Percentiles rank a stretch among this genome's conserved stretches.
Conservation (phyloP, 2,888 invertebrate genomes). For the Dicyrtomina minuta region DNA sequence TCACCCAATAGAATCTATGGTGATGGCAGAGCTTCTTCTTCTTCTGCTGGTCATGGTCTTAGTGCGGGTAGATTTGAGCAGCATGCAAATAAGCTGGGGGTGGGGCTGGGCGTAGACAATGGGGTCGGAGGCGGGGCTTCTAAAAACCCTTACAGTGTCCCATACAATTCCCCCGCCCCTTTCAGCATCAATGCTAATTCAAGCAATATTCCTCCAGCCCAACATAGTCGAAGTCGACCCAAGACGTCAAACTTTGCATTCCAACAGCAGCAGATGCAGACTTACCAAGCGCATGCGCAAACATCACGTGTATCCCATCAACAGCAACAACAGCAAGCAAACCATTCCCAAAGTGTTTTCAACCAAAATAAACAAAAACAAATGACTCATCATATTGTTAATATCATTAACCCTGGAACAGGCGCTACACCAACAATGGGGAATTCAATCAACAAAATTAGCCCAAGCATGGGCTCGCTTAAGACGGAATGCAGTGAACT, state of each 20-base stretch:
- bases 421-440: not conserved
- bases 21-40: not conserved
- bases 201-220: not conserved
- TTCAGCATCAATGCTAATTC: not conserved
- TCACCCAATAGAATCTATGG: not conserved
- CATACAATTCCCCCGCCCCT: constrained; percentile 25
- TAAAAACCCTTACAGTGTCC: constrained; percentile 28
- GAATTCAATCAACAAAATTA: not conserved
- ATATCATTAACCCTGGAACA: not conserved
- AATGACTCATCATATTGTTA: too few relatives aligned
- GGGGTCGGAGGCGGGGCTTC: not conserved
- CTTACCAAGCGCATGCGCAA: too few relatives aligned
- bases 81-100: not conserved
- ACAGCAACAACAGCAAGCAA: too few relatives aligned
- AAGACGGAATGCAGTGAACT: not conserved
- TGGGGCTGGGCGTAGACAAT: not conserved
- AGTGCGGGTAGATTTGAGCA: too few relatives aligned
- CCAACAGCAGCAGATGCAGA: not conserved
- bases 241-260: not conserved
- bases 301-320: too few relatives aligned
- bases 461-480: not conserved
- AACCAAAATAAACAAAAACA: too few relatives aligned
- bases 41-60: not conserved
- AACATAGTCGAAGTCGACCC: not conserved
- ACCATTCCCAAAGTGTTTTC: too few relatives aligned